A percentile compares a stretch with the other conserved stretches of the same genome.
Evolutionary conservation across 2,888 invertebrate species (phyloP).

Genomic region (Labia minor): DNA sequence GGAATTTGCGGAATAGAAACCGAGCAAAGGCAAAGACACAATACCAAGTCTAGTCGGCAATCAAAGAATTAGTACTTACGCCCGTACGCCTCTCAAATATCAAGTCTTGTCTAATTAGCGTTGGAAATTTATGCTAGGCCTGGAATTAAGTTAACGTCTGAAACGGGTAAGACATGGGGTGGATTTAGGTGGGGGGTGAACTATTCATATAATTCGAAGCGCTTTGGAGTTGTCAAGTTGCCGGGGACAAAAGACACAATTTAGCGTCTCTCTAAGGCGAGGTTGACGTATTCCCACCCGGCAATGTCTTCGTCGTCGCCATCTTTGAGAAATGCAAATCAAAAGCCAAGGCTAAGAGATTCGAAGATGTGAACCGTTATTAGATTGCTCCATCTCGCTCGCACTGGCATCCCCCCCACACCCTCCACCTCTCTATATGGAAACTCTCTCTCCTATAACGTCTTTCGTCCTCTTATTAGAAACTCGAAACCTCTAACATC

Average conservation of each 20-base stretch:
- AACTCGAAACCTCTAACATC: constrained; percentile 2
- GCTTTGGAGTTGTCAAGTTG: constrained; percentile 13
- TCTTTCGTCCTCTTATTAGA: constrained; percentile 13
- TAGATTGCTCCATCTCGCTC: constrained; percentile 4
- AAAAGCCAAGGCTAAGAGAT: constrained; percentile 8
- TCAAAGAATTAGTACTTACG: constrained; percentile 13
- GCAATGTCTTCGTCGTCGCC: constrained; percentile 7
- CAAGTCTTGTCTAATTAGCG: constrained; percentile 13
- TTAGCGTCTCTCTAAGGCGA: constrained; percentile 8
- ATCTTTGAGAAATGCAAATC: constrained; percentile 13
- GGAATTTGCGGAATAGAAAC: not conserved
- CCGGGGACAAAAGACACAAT: constrained; percentile 13
- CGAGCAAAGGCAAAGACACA: not conserved
- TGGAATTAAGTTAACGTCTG: constrained; percentile 13
- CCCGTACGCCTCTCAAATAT: constrained; percentile 13
- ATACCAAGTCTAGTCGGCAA: not conserved
- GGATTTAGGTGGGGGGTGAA: not conserved
- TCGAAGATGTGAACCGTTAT: constrained; percentile 13
- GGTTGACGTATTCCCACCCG: constrained; percentile 13
- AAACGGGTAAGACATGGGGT: not conserved
- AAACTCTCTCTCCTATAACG: constrained; percentile 8
- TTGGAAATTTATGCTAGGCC: constrained; percentile 8
- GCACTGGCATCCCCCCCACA: not conserved
- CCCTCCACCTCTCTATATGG: not conserved
- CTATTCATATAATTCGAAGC: constrained; percentile 13